A percentile compares a stretch with the other conserved stretches of the same genome.
phyloP scores from a whole-genome alignment of 2,797 vertebrate species.

The Numenius phaeopus region DNA sequence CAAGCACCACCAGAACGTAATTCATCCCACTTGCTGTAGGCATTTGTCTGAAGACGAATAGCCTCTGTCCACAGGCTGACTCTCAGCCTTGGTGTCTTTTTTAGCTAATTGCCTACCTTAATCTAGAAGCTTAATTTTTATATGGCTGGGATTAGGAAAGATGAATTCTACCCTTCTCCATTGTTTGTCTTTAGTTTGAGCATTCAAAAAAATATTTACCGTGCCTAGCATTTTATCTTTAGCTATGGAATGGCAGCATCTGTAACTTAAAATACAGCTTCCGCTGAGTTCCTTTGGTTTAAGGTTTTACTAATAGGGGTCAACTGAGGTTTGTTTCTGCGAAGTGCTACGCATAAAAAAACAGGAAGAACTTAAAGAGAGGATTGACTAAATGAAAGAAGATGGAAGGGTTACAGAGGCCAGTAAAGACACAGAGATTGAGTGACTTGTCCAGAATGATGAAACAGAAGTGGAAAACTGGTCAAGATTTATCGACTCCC shows the following conservation, averaged over 20 bases:
- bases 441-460: conserved; percentile 29
- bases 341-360: not conserved
- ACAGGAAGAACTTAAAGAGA: not conserved
- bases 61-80: not conserved
- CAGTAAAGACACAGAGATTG: conserved; percentile 6
- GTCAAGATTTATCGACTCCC: not conserved
- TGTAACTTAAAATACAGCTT: not conserved
- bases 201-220: not conserved
- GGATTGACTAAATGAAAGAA: not conserved
- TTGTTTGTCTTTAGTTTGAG: not conserved
- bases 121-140: not conserved
- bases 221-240: not conserved
- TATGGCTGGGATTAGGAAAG: not conserved
- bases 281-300: not conserved
- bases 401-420: not conserved
- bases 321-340: not conserved
- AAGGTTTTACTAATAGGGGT: not conserved
- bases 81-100: not conserved
- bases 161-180: not conserved
- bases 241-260: not conserved
- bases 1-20: not conserved
- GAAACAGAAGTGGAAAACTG: conserved; percentile 5
- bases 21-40: not conserved
- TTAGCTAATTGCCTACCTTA: not conserved
- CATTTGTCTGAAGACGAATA: not conserved